Evolutionary conservation across 2,113 vertebrate species (phyloP), one percentile per base, ranked within the genome.

Genomic region (Mola mola): DNA sequence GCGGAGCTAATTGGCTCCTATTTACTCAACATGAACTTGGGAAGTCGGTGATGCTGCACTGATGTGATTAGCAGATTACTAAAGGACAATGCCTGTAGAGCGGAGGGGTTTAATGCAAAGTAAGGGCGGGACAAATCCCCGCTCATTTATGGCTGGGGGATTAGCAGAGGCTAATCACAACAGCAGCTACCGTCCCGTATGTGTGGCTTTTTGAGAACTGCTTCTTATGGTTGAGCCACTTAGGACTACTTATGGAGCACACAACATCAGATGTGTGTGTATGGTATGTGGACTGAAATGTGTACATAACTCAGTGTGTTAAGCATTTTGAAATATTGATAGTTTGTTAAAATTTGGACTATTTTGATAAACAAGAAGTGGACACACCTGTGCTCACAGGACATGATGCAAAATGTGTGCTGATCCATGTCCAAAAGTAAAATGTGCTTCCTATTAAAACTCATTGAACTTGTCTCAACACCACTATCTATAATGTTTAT

Each of bases 51-150:
- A 88, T 63, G 85, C 83, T 47, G 82, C 77, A 73, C 72, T 90
- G 77, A 89, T 75, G 71, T 87, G 86, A 89, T 89, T 86, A 89
- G 49, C 38, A 85, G 86, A 87, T 90, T 87, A 89, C 53, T 72
- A 50, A 20, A 63, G 83, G 72, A 83, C 79, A 77, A 74, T 66
- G 66, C 66, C 48, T 61, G 46, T 19, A 55, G 72, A 55, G 37
- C 44, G 52, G 66, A 40, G 58, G 44, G 48, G 40, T 77, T 58
- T 74, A 72, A 66, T 55, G 34, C 56, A 51, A 41, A 75, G 43
- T 51, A 26, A 51, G 51, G 63, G 74, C 42, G 70, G 82, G 81
- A 79, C 77, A 72, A 81, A 83, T 82, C 75, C 82, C 74, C 43
- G 9, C 58, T 83, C 56, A 37, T 80, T 86, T 50, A 40, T 78